Base-by-base conservation (phyloP, 2,888 invertebrate species). In the Bruchidius siliquastri region DNA sequence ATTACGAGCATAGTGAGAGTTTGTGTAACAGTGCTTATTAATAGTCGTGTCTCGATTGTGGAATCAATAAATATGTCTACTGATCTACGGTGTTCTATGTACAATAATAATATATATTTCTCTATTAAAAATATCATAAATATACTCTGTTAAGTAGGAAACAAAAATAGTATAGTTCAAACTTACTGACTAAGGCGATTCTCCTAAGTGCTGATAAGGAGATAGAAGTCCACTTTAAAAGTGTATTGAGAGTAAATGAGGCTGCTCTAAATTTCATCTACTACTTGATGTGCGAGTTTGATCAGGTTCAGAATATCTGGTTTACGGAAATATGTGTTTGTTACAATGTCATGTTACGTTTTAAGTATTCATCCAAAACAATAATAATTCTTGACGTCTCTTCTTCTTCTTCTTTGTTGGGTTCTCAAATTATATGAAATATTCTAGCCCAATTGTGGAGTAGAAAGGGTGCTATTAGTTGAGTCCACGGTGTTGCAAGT, bases 101-200 rank as follows among this genome's bases (percentile, higher is more conserved):
- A 83, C 83, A 83, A 83, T 81, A 83, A 83, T 83, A 82, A 88
- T 89, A 89, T 87, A 88, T 85, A 85, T 86, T 84, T 86, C 85
- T 87, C 86, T 86, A 86, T 86, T 86, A 86, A 86, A 86, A 86
- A 86, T 86, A 86, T 86, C 88, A 89, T 87, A 89, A 89, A 90
- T 90, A 90, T 90, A 88, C 87, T 89, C 89, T 89, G 88, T 89
- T 87, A 85, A 88, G 88, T 89, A 88, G 85, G 88, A 88, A 89
- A 88, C 89, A 88, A 88, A 90, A 90, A 82, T 81, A 89, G 89
- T 90, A 90, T 49, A 49, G 49, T 88, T 89, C 87, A 89, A 88
- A 89, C 89, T 85, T 89, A 89, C 49, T 88, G 88, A 89, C 84
- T 85, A 85, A 83, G 82, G 84, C 84, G 84, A 84, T 79, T 68